Base-by-base conservation (phyloP, 2,113 vertebrate genomes). In the Picathartes gymnocephalus region DNA sequence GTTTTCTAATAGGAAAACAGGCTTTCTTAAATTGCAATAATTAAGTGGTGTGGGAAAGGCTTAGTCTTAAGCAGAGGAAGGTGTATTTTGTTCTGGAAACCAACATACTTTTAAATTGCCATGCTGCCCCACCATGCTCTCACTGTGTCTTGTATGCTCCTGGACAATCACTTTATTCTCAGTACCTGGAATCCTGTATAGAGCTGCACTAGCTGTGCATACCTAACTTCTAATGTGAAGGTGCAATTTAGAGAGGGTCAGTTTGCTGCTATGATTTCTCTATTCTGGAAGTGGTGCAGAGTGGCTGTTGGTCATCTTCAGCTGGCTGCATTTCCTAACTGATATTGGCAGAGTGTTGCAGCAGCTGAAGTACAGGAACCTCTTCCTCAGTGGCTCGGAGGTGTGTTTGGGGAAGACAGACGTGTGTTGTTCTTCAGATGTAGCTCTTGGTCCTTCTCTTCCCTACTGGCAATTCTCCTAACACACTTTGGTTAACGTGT, bases 171-270 rank as follows among this genome's bases (percentile, higher is more conserved):
- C 24, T 70, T 78, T 33, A 25, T 51, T 86, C 13, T 74, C 40
- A 24, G 15, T 83, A 30, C 25, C 51, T 66, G 21, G 14, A 18
- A 22, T 37, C 0, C 0, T 28, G 27, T 27, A 7, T 13, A 12
- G 70, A 61, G 33, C 9, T 20, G 57, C 21, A 3, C 13, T 31
- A 17, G 39, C 40, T 0, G 0, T 3, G 2, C 16, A 7, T 65
- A 6, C 45, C 13, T 14, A 21, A 44, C n/a, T 87, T 65, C 30
- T n/a, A 23, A 30, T 3, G 28, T 35, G 14, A 23, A 82, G 15
- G 35, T 92, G 71, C 42, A 82, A 2, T 58, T 48, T 8, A 31
- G n/a, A 33, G 44, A 31, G 61, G 31, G 12, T 60, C 51, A 7
- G 4, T 56, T 68, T 64, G 61, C 61, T 86, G 73, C 77, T 81